Evolutionary conservation across 2,113 vertebrate genomes (phyloP).

Genomic region (Sitta europaea): DNA sequence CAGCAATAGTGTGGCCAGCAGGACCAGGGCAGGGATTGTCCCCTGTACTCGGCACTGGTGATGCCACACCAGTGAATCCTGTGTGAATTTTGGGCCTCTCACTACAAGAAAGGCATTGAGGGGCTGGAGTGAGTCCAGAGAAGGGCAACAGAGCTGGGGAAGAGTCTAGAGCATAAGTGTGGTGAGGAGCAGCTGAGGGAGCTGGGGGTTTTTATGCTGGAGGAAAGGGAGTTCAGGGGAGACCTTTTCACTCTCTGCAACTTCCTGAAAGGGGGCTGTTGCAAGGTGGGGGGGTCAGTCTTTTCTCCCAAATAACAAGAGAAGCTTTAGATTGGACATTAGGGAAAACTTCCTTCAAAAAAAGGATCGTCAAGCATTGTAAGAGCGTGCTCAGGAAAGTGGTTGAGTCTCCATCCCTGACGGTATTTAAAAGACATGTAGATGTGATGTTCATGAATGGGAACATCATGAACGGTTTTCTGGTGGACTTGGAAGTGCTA

Average conservation of each 20-base stretch:
- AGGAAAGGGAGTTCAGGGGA: not conserved
- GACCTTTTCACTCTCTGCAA: not conserved
- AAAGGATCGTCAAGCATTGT: not conserved
- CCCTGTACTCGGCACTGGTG: fast-evolving
- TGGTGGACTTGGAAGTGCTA: not conserved
- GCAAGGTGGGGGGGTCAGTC: not conserved
- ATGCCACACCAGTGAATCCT: fast-evolving
- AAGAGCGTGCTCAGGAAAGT: not conserved
- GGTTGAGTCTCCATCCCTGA: not conserved
- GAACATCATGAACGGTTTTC: no score
- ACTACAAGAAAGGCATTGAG: not conserved
- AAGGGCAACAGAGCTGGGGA: not conserved
- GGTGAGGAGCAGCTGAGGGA: not conserved
- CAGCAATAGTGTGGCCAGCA: not conserved
- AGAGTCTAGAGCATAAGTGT: not conserved
- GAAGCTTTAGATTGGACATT: not conserved
- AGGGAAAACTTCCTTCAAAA: not conserved
- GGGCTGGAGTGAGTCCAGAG: fast-evolving
- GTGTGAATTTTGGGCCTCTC: not conserved
- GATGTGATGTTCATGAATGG: not conserved
- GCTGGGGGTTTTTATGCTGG: not conserved
- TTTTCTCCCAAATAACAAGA: not conserved
- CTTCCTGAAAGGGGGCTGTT: not conserved
- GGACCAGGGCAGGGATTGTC: not conserved
- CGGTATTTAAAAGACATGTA: not conserved